phyloP scores from a whole-genome alignment of 1,140 invertebrate genomes.

The Drepana arcuata region DNA sequence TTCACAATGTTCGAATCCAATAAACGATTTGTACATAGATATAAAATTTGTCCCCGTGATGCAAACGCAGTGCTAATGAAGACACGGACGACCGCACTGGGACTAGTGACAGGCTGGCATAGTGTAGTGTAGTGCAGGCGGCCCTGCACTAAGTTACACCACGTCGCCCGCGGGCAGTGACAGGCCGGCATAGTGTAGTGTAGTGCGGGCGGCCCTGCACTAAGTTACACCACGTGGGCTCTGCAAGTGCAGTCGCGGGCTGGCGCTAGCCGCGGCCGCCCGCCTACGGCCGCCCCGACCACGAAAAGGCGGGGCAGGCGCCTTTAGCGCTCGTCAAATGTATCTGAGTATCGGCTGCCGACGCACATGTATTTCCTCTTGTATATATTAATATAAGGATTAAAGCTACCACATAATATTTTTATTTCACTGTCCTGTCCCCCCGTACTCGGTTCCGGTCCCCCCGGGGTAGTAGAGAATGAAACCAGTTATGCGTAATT shows the following conservation, averaged over 20 bases:
- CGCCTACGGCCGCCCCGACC: not conserved
- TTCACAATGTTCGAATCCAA: too few relatives aligned
- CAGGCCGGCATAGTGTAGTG: not conserved
- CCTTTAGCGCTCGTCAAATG: not conserved
- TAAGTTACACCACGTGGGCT: not conserved
- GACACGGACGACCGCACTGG: too few relatives aligned
- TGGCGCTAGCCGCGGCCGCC: conserved; percentile 1
- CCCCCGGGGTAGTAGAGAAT: conserved; percentile 1
- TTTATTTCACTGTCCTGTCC: conserved; percentile 16
- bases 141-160: not conserved
- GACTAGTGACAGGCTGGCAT: not conserved
- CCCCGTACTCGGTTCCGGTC: conserved; percentile 79
- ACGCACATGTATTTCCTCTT: conserved; percentile 26
- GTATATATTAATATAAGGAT: conserved; percentile 41
- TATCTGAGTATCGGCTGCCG: too few relatives aligned
- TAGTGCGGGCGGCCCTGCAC: not conserved
- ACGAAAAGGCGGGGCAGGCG: not conserved
- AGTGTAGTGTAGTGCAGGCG: not conserved
- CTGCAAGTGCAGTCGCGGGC: too few relatives aligned
- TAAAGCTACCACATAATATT: conserved; percentile 14
- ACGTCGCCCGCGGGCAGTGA: not conserved
- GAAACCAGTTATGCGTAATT: conserved; percentile 17
- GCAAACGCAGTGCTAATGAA: too few relatives aligned
- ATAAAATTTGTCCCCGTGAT: too few relatives aligned
- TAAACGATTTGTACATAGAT: too few relatives aligned